These are phyloP conservation scores for Lycorma delicatula DNA, from an alignment of 1,140 invertebrate species.

Conservation along the genomic window DNA sequence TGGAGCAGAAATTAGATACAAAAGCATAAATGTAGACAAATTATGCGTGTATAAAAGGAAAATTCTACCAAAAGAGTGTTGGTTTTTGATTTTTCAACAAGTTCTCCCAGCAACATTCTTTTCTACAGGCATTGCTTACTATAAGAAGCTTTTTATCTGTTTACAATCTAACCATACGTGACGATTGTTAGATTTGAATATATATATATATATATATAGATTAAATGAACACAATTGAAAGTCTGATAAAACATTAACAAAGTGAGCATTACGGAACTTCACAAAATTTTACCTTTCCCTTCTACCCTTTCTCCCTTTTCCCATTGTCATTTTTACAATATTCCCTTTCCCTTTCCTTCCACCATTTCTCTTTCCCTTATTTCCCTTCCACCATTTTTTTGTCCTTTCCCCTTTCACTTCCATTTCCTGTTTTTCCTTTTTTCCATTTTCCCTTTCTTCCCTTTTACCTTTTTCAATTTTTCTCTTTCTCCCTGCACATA, in stretches of 20 bases:
- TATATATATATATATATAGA: no score
- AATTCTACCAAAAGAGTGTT: not conserved
- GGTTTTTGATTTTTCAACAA: constrained; percentile 1
- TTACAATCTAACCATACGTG: constrained; percentile 7
- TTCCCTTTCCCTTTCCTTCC: no score
- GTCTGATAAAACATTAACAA: not conserved
- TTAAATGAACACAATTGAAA: no score
- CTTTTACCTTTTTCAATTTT: no score
- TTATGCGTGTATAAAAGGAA: not conserved
- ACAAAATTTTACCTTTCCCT: not conserved
- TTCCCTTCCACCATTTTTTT: no score
- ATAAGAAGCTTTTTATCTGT: not conserved
- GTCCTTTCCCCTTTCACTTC: no score
- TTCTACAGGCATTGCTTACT: constrained; percentile 1
- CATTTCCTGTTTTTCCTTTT: no score
- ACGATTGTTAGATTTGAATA: no score
- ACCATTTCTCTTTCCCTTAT: no score
- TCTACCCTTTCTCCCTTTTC: not conserved
- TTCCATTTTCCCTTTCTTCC: no score
- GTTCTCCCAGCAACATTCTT: not conserved
- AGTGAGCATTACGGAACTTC: not conserved
- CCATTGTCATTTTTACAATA: not conserved
- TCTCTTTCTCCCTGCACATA: no score
- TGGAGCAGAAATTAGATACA: no score
- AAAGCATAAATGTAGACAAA: not conserved